These are phyloP conservation scores for Anastatus disparis DNA, from an alignment of 1,140 invertebrate genomes.

Conservation along the genomic window DNA sequence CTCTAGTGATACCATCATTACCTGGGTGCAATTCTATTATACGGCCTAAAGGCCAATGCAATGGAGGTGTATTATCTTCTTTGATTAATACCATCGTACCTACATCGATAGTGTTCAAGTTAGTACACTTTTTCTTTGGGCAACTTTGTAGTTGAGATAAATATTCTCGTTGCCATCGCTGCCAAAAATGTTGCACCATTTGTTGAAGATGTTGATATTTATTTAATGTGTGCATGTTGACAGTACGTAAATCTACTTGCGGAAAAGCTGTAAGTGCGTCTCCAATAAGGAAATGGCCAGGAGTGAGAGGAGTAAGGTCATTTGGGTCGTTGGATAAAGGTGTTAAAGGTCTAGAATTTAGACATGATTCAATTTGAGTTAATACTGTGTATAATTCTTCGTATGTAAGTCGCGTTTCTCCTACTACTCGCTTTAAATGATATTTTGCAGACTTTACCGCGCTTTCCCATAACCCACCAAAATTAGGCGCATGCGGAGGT, in stretches of 20 bases:
- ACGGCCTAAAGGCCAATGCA: slow-evolving; percentile 8
- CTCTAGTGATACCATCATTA: neutral
- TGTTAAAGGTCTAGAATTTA: slow-evolving; percentile 11
- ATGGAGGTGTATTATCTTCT: neutral
- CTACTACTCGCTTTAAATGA: neutral
- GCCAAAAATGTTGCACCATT: slow-evolving; percentile 9
- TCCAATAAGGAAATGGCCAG: slow-evolving; percentile 20
- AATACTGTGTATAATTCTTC: slow-evolving; percentile 9
- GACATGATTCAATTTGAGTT: slow-evolving; percentile 26
- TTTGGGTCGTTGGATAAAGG: slow-evolving; percentile 7
- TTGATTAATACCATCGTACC: slow-evolving; percentile 8
- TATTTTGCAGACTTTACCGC: too few relatives aligned
- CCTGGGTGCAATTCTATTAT: slow-evolving; percentile 3
- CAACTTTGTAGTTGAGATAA: too few relatives aligned
- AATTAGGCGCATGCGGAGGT: slow-evolving; percentile 6
- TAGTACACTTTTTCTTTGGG: neutral
- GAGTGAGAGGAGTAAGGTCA: slow-evolving; percentile 3
- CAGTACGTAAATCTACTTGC: neutral
- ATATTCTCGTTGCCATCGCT: too few relatives aligned
- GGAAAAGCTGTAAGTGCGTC: neutral
- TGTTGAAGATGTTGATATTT: slow-evolving; percentile 5
- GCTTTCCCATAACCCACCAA: too few relatives aligned
- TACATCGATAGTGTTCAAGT: neutral
- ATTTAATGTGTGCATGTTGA: neutral
- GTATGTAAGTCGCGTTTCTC: neutral